phyloP scores from a whole-genome alignment of 2,797 vertebrate species.

The Dryobates pubescens region DNA sequence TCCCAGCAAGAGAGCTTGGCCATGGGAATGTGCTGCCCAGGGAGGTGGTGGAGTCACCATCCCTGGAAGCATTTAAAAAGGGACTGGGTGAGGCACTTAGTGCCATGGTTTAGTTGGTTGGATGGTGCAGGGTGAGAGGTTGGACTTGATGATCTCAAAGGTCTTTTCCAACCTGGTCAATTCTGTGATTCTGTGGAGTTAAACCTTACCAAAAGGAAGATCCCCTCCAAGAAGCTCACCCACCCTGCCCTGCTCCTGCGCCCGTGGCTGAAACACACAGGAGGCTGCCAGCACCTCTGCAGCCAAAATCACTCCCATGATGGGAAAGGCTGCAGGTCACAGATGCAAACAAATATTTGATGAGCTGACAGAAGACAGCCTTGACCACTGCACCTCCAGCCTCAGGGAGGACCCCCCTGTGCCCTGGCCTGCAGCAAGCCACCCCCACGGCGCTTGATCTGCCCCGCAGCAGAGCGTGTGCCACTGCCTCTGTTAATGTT shows the following conservation, averaged over 20 bases:
- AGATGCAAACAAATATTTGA: conserved; percentile 66
- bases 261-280: not conserved
- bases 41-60: too few relatives aligned
- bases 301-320: not conserved
- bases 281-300: not conserved
- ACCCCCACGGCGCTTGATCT: not conserved
- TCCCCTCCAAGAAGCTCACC: rapidly evolving
- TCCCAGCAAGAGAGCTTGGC: too few relatives aligned
- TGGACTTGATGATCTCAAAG: too few relatives aligned
- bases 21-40: too few relatives aligned
- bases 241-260: not conserved
- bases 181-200: not conserved
- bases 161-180: too few relatives aligned
- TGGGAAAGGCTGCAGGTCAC: conserved; percentile 40
- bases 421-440: not conserved
- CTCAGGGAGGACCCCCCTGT: not conserved
- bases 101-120: too few relatives aligned
- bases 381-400: conserved; percentile 48
- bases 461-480: not conserved
- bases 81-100: too few relatives aligned
- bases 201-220: rapidly evolving
- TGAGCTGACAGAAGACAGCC: conserved; percentile 10
- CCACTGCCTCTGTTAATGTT: not conserved
- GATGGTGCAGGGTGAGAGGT: rapidly evolving
- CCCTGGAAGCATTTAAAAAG: too few relatives aligned